phyloP scores from a whole-genome alignment of 2,797 vertebrate species.

The Cynodonichthys magdalenae region DNA sequence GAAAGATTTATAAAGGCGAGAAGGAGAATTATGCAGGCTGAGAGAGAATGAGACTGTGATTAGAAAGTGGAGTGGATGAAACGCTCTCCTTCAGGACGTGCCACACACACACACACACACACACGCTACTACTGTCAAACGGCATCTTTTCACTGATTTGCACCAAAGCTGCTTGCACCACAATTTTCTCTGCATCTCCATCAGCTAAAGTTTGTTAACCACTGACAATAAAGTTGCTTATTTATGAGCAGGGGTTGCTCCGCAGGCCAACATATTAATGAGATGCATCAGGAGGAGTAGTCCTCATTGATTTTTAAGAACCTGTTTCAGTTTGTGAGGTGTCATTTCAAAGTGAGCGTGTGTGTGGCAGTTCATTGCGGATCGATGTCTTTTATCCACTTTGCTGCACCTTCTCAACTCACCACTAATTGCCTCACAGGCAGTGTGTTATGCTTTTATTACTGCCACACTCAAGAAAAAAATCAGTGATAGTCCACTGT shows the following conservation, averaged over 20 bases:
- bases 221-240: constrained; percentile 50
- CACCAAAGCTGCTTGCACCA: constrained; percentile 47
- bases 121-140: constrained; percentile 17
- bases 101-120: constrained; percentile 16
- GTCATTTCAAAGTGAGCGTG: constrained; percentile 14
- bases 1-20: constrained; percentile 66
- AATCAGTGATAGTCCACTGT: background rate
- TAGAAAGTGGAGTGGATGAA: constrained; percentile 67
- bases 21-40: constrained; percentile 58
- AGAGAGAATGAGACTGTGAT: constrained; percentile 68
- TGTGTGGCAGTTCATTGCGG: constrained; percentile 72
- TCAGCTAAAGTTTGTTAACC: constrained; percentile 49
- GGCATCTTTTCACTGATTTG: constrained; percentile 38
- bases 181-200: constrained; percentile 36
- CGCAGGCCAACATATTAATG: constrained; percentile 71
- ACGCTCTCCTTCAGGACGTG: constrained; percentile 38
- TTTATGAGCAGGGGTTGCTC: constrained; percentile 26
- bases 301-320: constrained; percentile 81
- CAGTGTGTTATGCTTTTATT: background rate
- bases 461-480: background rate
- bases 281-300: constrained; percentile 80
- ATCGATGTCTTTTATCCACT: constrained; percentile 82
- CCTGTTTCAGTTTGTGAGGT: constrained; percentile 37
- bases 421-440: constrained; percentile 31
- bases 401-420: constrained; percentile 69